Percentiles rank a stretch among this genome's conserved stretches.
Conservation (phyloP, 1,140 invertebrate genomes). For the Nymphalis io region DNA sequence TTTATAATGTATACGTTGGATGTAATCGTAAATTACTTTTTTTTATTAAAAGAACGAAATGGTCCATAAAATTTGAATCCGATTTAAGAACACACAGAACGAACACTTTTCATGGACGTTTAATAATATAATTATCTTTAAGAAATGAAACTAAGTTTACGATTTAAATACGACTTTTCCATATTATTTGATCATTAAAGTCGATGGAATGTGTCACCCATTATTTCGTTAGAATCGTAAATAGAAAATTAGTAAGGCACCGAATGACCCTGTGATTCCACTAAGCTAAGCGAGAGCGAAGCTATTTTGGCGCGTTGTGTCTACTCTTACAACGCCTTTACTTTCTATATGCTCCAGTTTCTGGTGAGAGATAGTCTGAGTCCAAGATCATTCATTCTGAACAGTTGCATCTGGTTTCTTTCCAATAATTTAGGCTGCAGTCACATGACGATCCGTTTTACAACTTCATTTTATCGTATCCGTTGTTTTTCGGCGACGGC, state of each 20-base stretch:
- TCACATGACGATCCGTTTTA: no score
- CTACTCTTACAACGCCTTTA: no score
- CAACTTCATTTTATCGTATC: no score
- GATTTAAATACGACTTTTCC: background rate
- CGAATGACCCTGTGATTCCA: background rate
- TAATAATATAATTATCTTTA: constrained; percentile 33
- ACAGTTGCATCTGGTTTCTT: no score
- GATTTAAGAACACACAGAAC: constrained; percentile 27
- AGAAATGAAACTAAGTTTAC: constrained; percentile 19
- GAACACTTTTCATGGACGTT: constrained; percentile 21
- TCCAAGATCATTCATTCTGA: no score
- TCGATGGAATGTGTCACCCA: background rate
- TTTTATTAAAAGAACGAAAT: constrained; percentile 34
- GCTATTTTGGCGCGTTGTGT: no score
- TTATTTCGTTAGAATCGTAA: background rate
- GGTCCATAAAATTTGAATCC: constrained; percentile 34
- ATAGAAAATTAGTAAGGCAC: background rate
- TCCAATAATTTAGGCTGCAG: no score
- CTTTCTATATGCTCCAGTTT: no score
- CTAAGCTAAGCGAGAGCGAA: no score
- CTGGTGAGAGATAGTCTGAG: no score
- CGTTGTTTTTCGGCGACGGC: no score
- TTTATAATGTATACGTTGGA: constrained; percentile 15
- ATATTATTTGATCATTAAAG: constrained; percentile 17
- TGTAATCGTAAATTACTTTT: constrained; percentile 40